phyloP scores from a whole-genome alignment of 2,888 invertebrate genomes.

The Tetragnatha montana region DNA sequence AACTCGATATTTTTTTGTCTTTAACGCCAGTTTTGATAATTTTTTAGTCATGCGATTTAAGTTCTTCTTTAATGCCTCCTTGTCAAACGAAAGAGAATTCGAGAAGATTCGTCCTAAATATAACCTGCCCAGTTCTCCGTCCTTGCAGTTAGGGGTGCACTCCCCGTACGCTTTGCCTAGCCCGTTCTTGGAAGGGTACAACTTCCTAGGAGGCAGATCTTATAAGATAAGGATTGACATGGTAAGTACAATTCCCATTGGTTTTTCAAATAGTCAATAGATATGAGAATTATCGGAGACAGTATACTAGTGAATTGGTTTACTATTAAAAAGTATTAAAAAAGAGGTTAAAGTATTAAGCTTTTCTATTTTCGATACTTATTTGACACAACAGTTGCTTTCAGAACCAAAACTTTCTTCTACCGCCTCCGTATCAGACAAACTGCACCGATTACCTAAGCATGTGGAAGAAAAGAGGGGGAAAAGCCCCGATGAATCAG shows the following conservation, averaged over 20 bases:
- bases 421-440: constrained; percentile 28
- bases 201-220: constrained; percentile 29
- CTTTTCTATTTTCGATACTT: no score
- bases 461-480: constrained; percentile 15
- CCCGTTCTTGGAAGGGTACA: constrained; percentile 28
- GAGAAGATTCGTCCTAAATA: not conserved
- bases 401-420: constrained; percentile 9
- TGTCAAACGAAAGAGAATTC: not conserved
- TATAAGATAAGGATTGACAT: constrained; percentile 35
- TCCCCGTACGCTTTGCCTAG: constrained; percentile 51
- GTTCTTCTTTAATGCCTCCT: constrained; percentile 37
- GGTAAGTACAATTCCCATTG: constrained; percentile 18
- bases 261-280: no score
- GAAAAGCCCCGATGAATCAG: constrained; percentile 30
- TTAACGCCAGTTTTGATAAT: not conserved
- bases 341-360: no score
- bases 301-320: no score
- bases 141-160: constrained; percentile 44
- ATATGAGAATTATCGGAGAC: no score
- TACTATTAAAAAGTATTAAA: no score
- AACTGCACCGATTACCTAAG: constrained; percentile 38
- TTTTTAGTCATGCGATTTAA: constrained; percentile 34
- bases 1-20: no score
- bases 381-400: not conserved
- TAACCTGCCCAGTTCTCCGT: constrained; percentile 29